Evolutionary conservation across 2,888 invertebrate species (phyloP).

Genomic region (Oeneis ivallda): DNA sequence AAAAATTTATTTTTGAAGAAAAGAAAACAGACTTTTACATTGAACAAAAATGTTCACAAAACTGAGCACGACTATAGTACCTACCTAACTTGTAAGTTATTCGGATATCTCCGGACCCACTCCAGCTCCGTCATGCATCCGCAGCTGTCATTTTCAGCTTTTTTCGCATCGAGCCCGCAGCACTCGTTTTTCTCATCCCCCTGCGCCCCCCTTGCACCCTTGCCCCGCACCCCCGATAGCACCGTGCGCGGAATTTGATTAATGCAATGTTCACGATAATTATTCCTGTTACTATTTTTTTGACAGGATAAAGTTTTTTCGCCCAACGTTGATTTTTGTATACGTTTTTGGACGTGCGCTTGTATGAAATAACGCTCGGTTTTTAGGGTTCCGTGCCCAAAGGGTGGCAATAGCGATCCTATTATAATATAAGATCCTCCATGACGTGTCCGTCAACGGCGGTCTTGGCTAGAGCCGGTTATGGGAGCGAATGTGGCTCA

Average conservation of each 20-base stretch:
- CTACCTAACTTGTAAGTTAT: background rate
- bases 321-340: constrained; percentile 54
- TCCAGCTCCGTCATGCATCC: constrained; percentile 45
- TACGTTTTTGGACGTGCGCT: constrained; percentile 28
- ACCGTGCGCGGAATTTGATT: constrained; percentile 80
- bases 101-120: constrained; percentile 46
- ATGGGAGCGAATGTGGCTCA: too few relatives aligned
- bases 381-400: constrained; percentile 9
- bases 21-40: too few relatives aligned
- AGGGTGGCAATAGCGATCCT: too few relatives aligned
- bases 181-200: constrained; percentile 69
- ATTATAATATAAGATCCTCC: too few relatives aligned
- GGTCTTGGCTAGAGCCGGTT: too few relatives aligned
- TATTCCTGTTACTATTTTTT: constrained; percentile 81
- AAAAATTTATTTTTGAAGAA: too few relatives aligned
- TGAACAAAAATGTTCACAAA: too few relatives aligned
- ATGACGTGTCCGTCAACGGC: too few relatives aligned
- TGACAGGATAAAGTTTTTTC: constrained; percentile 75
- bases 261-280: constrained; percentile 81
- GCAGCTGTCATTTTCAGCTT: constrained; percentile 65
- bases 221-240: constrained; percentile 63
- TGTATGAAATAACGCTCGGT: constrained; percentile 17
- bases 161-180: constrained; percentile 76
- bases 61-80: too few relatives aligned
- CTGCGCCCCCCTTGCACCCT: constrained; percentile 38